Conservation (phyloP, 2,888 invertebrate genomes). For the Napeogenes inachia region DNA sequence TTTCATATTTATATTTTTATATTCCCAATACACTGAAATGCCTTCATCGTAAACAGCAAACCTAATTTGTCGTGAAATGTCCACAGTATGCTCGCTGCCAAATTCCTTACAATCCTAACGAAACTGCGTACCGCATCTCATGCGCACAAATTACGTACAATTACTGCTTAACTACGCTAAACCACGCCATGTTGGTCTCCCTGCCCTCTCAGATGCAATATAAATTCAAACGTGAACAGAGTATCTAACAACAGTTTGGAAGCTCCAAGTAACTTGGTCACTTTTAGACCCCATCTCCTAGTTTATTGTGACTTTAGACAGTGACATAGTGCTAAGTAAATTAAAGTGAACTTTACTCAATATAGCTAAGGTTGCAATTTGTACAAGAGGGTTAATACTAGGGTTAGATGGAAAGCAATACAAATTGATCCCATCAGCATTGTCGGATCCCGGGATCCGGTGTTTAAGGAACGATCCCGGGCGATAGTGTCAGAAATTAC, state of each 20-base stretch:
- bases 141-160: constrained; percentile 58
- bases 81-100: constrained; percentile 26
- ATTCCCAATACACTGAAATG: neutral
- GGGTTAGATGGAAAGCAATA: constrained; percentile 54
- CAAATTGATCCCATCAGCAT: constrained; percentile 56
- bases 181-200: constrained; percentile 36
- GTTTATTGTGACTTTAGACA: constrained; percentile 55
- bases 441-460: constrained; percentile 35
- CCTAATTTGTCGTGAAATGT: constrained; percentile 27
- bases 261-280: constrained; percentile 47
- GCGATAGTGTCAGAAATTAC: constrained; percentile 47
- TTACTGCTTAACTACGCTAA: constrained; percentile 45
- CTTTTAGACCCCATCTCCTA: constrained; percentile 47
- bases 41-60: constrained; percentile 15
- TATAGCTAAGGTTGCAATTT: constrained; percentile 49
- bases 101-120: constrained; percentile 42
- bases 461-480: constrained; percentile 36
- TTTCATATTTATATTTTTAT: neutral
- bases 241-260: constrained; percentile 24
- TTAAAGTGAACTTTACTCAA: constrained; percentile 46
- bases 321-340: constrained; percentile 37
- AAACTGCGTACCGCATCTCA: constrained; percentile 49
- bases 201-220: constrained; percentile 24
- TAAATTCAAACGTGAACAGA: constrained; percentile 29
- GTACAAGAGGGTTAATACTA: constrained; percentile 32